These are phyloP conservation scores for Eptesicus fuscus DNA, from an alignment of 2,113 vertebrate species.

Conservation along the genomic window DNA sequence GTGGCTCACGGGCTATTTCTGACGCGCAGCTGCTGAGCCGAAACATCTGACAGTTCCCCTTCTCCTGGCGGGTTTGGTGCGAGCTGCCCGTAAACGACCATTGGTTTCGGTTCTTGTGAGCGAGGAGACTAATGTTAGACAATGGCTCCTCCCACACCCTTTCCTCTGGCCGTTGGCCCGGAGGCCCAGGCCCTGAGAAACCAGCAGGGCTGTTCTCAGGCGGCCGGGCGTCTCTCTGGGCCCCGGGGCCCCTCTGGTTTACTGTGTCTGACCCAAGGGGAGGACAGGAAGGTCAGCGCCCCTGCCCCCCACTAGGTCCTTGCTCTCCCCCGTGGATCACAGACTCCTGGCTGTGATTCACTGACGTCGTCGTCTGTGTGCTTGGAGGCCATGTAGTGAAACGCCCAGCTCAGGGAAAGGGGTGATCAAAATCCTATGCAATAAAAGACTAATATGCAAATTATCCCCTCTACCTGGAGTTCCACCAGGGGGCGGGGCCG, in stretches of 20 bases:
- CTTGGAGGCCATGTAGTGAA: neutral
- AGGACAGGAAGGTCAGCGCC: neutral
- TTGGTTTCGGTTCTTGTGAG: constrained; percentile 60
- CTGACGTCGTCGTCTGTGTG: neutral
- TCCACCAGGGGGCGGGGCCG: too few species aligned
- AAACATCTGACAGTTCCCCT: constrained; percentile 69
- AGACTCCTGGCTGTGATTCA: neutral
- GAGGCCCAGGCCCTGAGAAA: neutral
- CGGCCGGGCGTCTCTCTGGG: neutral
- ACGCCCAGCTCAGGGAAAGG: neutral
- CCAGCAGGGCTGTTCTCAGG: neutral
- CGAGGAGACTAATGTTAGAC: constrained; percentile 49
- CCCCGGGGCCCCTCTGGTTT: neutral
- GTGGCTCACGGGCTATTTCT: constrained; percentile 60
- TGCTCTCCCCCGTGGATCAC: neutral
- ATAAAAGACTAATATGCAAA: too few species aligned
- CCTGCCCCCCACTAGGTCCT: neutral
- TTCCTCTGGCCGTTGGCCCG: neutral
- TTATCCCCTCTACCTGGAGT: too few species aligned
- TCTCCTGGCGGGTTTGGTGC: constrained; percentile 44
- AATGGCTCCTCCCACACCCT: neutral
- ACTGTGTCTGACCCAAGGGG: neutral
- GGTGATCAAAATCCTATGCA: neutral
- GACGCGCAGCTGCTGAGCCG: constrained; percentile 42
- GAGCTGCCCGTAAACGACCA: constrained; percentile 34